phyloP scores from a whole-genome alignment of 2,113 vertebrate genomes.

The Alexandromys fortis region DNA sequence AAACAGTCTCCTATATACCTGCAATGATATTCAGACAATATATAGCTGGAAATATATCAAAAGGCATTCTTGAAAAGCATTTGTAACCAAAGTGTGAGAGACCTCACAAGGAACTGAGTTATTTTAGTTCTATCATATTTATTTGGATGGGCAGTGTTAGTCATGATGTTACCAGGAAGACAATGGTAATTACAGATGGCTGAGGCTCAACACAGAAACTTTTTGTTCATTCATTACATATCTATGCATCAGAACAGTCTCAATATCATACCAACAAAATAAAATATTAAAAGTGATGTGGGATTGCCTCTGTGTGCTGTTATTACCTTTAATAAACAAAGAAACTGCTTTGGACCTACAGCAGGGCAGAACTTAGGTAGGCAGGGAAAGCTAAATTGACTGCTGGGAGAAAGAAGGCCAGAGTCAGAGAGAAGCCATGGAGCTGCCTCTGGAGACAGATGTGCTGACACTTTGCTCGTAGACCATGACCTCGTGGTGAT shows the following conservation, averaged over 20 bases:
- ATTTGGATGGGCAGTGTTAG: background rate
- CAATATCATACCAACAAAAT: background rate
- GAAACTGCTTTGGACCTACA: too few species aligned
- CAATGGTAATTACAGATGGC: background rate
- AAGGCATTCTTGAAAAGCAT: background rate
- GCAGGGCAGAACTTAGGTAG: too few species aligned
- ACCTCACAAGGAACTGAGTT: background rate
- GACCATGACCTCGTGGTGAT: too few species aligned
- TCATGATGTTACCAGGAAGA: background rate
- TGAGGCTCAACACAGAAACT: background rate
- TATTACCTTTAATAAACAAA: too few species aligned
- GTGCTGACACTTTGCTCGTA: too few species aligned
- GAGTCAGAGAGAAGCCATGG: too few species aligned
- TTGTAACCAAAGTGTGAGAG: background rate
- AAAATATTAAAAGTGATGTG: background rate
- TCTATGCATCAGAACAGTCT: background rate
- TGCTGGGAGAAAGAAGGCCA: too few species aligned
- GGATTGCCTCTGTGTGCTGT: too few species aligned
- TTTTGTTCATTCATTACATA: background rate
- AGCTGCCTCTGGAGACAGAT: too few species aligned
- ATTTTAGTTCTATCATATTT: slow-evolving; percentile 1
- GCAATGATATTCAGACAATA: background rate
- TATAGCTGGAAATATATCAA: background rate
- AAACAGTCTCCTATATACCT: background rate
- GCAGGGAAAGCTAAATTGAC: too few species aligned